A percentile compares a stretch with the other conserved stretches of the same genome.
Evolutionary conservation across 92 coral and sea anemone genomes (phyloP).

Genomic region (Porites rus): DNA sequence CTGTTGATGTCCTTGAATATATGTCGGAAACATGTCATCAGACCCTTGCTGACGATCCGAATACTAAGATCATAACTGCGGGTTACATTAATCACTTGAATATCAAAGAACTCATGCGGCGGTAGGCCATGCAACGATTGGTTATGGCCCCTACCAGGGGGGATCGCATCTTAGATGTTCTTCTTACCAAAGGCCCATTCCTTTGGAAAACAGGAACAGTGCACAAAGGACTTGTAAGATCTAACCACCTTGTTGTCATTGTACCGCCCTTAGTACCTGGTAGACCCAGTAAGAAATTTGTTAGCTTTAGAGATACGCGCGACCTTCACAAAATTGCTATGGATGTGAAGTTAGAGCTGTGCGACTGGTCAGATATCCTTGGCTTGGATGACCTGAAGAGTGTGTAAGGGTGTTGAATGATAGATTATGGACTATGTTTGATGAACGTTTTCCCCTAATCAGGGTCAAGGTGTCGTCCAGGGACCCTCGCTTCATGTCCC

Average conservation of each 20-base stretch:
- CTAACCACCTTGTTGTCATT: conserved; percentile 63
- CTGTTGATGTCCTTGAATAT: conserved; percentile 30
- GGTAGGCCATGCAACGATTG: conserved; percentile 37
- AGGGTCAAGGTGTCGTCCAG: conserved; percentile 51
- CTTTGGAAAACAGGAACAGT: conserved; percentile 41
- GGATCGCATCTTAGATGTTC: conserved; percentile 44
- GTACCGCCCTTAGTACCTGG: conserved; percentile 45
- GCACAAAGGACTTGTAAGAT: conserved; percentile 42
- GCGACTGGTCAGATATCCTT: conserved; percentile 41
- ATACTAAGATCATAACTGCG: conserved; percentile 41
- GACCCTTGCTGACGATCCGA: conserved; percentile 34
- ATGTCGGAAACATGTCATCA: conserved; percentile 41
- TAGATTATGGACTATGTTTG: conserved; percentile 31
- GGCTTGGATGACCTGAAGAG: conserved; percentile 23
- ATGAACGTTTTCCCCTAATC: conserved; percentile 51
- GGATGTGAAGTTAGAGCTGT: conserved; percentile 35
- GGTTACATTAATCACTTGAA: conserved; percentile 64
- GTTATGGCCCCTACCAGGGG: conserved; percentile 53
- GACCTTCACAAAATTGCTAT: conserved; percentile 59
- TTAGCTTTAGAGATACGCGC: conserved; percentile 53
- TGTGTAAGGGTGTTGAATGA: conserved; percentile 29
- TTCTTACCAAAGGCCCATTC: conserved; percentile 49
- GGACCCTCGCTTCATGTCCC: conserved; percentile 58
- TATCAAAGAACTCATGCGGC: conserved; percentile 29
- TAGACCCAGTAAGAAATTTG: conserved; percentile 56